Conservation (phyloP, 2,113 vertebrate genomes). For the Circaetus cinerascens region DNA sequence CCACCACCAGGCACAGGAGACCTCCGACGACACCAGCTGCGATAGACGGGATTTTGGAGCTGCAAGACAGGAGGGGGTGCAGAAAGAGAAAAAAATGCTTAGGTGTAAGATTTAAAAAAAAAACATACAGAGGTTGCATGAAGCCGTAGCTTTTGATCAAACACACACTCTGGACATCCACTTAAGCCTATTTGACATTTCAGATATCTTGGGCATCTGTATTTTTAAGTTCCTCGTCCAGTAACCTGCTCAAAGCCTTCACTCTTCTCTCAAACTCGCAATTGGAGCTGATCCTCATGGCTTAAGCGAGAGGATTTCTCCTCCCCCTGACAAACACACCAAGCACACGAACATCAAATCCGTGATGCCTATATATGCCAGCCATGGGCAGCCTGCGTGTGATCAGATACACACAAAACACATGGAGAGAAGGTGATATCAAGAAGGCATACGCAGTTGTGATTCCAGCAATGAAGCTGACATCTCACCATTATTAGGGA, state of each 20-base stretch:
- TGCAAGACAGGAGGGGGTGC: neutral
- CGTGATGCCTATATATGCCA: neutral
- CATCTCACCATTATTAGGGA: neutral
- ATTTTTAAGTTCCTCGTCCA: neutral
- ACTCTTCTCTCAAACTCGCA: neutral
- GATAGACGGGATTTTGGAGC: conserved; percentile 77
- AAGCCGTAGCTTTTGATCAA: neutral
- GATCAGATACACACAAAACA: rapidly evolving
- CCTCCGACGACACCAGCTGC: conserved; percentile 81
- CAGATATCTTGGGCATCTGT: neutral
- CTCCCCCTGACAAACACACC: neutral
- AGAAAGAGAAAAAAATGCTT: neutral
- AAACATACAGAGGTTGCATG: too few relatives aligned
- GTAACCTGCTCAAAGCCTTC: neutral
- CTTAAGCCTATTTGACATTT: neutral
- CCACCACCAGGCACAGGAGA: conserved; percentile 77
- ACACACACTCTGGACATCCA: neutral
- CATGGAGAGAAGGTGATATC: rapidly evolving
- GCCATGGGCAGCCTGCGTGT: neutral
- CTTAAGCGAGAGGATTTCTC: neutral
- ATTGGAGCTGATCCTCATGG: neutral
- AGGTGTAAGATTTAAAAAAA: neutral
- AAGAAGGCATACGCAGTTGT: neutral
- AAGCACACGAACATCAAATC: neutral
- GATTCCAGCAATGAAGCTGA: neutral